Base-by-base conservation (phyloP, 92 coral and sea anemone genomes). In the Epizoanthus illoricatus region DNA sequence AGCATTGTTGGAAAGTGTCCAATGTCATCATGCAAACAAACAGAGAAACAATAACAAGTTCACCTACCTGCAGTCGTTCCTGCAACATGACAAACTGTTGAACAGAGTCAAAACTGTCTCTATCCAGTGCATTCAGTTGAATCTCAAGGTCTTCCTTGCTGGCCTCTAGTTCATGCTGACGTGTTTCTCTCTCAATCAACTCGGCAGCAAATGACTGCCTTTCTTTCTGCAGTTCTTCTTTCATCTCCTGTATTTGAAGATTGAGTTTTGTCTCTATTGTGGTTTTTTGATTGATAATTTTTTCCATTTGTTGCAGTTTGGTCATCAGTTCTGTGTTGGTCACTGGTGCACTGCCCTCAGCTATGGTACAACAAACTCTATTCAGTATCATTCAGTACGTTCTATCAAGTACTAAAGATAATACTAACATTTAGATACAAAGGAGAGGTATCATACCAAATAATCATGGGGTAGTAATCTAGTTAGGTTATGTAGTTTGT, bases 101-200 rank as follows among this genome's bases (percentile, higher is more conserved):
- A 2, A 88, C 45, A 2, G 97, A 90, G 81, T 93, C 94, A 55
- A 86, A 90, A 80, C 88, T 90, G 23, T 93, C 94, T 41, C 97
- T 90, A 64, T 93, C 97, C 85, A 93, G 73, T 17, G 88, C 92
- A n/a, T 93, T 91, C 33, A 93, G 81, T 80, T 93, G 97, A 67
- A 86, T 68, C 64, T 93, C 97, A 4, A 93, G 92, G 52, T 91
- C 92, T 45, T 88, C 90, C 57, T 90, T 93, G 81, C 87, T 88
- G 59, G 90, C 79, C 76, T 93, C 91, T 15, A 93, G 87, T 13
- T 90, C 87, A 16, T 94, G 87, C 68, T 93, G 92, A 11, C 90
- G 89, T 3, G 83, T 69, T 78, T 86, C 92, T 20, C 89, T 73
- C 69, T 90, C 94, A 19, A 85, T 76, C 65, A 91, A 36, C 45